Conservation (phyloP, 2,113 vertebrate genomes). For the Sporophila hypoxantha region DNA sequence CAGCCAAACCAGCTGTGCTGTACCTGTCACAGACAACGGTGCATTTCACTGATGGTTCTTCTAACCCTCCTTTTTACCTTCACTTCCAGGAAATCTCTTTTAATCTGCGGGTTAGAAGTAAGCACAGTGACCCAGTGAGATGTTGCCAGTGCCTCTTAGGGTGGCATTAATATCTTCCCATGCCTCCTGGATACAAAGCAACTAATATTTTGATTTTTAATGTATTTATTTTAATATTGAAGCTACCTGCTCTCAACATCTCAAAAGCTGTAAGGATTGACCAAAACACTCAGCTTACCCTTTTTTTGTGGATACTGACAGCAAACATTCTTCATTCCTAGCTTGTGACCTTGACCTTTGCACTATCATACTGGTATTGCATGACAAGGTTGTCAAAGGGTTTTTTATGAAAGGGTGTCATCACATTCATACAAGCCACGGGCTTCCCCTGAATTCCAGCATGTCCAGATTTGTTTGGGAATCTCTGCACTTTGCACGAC, state of each 20-base stretch:
- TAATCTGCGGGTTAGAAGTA: not conserved
- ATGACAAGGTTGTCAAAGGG: not conserved
- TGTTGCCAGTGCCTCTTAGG: not conserved
- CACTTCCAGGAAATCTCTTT: not conserved
- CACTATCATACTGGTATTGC: not conserved
- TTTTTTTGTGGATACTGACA: not conserved
- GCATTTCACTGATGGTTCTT: not conserved
- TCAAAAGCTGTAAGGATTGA: not conserved
- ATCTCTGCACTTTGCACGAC: not conserved
- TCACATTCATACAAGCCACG: not conserved
- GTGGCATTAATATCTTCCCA: not conserved
- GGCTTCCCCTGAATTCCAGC: not conserved
- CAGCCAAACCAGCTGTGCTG: not conserved
- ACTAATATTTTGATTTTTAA: not conserved
- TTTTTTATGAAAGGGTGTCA: not conserved
- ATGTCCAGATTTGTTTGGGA: not conserved
- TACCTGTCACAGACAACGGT: not conserved
- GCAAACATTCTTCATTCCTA: not conserved
- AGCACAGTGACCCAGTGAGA: not conserved
- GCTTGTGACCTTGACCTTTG: not conserved
- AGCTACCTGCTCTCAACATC: not conserved
- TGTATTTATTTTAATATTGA: not conserved
- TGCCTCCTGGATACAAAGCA: not conserved
- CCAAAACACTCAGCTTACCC: not conserved
- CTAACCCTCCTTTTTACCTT: not conserved